Conservation (phyloP, 1,140 invertebrate species). For the Portunus trituberculatus region DNA sequence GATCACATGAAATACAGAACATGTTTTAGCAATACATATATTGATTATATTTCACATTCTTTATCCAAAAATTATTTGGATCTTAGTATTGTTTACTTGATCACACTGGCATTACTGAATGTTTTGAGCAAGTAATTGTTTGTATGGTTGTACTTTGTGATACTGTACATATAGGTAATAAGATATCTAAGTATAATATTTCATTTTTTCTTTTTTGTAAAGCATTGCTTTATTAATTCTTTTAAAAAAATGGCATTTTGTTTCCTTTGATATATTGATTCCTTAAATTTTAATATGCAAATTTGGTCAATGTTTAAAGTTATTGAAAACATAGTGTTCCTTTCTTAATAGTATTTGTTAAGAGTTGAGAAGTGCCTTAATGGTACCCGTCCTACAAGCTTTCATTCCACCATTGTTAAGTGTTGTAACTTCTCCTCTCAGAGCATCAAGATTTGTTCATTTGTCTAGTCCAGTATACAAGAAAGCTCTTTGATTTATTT, state of each 20-base stretch:
- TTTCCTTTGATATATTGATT: conserved; percentile 54
- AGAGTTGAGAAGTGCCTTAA: conserved; percentile 69
- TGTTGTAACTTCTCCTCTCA: conserved; percentile 57
- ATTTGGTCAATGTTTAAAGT: conserved; percentile 59
- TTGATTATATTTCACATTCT: background rate
- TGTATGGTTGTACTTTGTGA: conserved; percentile 57
- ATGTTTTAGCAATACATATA: background rate
- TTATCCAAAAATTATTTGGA: background rate
- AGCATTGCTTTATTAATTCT: conserved; percentile 67
- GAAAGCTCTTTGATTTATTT: conserved; percentile 73
- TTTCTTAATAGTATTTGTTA: conserved; percentile 56
- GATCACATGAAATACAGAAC: background rate
- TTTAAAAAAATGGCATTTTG: conserved; percentile 41
- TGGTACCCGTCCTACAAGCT: conserved; percentile 71
- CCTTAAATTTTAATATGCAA: conserved; percentile 39
- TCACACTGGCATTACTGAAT: background rate
- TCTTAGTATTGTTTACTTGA: background rate
- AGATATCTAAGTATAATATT: conserved; percentile 49
- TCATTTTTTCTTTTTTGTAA: conserved; percentile 57
- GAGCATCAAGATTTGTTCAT: conserved; percentile 67
- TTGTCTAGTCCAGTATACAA: conserved; percentile 72
- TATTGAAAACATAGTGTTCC: conserved; percentile 56
- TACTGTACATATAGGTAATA: conserved; percentile 53
- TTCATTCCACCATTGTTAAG: conserved; percentile 72
- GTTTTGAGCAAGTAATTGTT: conserved; percentile 31